Conservation (phyloP, 2,888 invertebrate species). For the Ligdia adustata region DNA sequence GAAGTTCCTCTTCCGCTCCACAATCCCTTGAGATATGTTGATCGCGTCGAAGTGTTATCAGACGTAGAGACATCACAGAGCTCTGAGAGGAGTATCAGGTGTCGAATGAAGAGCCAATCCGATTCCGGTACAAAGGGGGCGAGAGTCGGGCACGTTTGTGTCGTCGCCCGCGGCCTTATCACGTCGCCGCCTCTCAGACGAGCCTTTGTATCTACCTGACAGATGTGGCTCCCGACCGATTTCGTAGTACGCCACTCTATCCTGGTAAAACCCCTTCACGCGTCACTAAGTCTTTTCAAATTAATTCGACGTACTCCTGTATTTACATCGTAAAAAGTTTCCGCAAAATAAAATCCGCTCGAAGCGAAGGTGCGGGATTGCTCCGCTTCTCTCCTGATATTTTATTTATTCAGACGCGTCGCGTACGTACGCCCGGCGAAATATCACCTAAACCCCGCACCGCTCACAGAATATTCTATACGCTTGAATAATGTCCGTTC, state of each 20-base stretch:
- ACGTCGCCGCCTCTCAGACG: slow-evolving; percentile 46
- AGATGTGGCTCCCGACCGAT: slow-evolving; percentile 51
- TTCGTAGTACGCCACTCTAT: slow-evolving; percentile 45
- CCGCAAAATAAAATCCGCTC: slow-evolving; percentile 37
- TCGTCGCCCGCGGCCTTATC: slow-evolving; percentile 59
- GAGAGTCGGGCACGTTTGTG: slow-evolving; percentile 50
- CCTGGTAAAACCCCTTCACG: slow-evolving; percentile 28
- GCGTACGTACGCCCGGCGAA: slow-evolving; percentile 49
- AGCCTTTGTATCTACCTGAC: slow-evolving; percentile 60
- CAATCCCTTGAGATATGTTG: slow-evolving; percentile 8
- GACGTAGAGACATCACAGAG: slow-evolving; percentile 21
- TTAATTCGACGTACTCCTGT: slow-evolving; percentile 30
- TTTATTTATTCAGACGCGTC: slow-evolving; percentile 66
- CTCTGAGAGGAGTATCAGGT: slow-evolving; percentile 29
- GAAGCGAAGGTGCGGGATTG: slow-evolving; percentile 43
- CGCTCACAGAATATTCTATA: slow-evolving; percentile 64
- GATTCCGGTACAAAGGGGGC: slow-evolving; percentile 37
- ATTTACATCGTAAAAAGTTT: slow-evolving; percentile 35
- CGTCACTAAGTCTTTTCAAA: slow-evolving; percentile 36
- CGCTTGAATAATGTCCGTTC: slow-evolving; percentile 67
- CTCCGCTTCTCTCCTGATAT: slow-evolving; percentile 49
- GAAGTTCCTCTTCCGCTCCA: not conserved
- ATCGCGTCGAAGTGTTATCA: slow-evolving; percentile 6
- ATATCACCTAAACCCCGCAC: slow-evolving; percentile 57
- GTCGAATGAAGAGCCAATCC: slow-evolving; percentile 41